Percentiles rank a stretch among this genome's conserved stretches.
Evolutionary conservation across 2,888 invertebrate species (phyloP).

Genomic region (Caenorhabditis macrosperma): DNA sequence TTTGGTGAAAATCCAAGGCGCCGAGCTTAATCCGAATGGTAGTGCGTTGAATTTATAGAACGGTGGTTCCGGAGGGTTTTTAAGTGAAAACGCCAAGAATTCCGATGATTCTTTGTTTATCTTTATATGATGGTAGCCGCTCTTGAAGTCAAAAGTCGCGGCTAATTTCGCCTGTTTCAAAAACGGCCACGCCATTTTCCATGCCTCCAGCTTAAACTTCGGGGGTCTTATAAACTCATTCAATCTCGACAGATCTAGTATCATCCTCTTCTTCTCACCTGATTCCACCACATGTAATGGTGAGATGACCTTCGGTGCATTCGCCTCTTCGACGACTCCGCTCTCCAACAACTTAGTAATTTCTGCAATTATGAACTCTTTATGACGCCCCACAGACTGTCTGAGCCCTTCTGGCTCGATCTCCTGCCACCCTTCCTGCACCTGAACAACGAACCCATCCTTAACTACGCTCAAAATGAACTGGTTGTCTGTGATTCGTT

Average conservation of each 20-base stretch:
- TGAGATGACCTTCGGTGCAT: neutral
- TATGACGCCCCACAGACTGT: neutral
- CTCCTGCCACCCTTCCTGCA: neutral
- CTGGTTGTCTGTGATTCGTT: neutral
- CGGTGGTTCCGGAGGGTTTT: neutral
- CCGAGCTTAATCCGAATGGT: slow-evolving; percentile 2
- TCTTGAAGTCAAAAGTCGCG: slow-evolving; percentile 20
- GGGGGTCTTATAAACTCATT: slow-evolving; percentile 5
- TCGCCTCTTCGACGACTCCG: neutral
- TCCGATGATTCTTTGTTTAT: neutral
- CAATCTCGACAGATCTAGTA: neutral
- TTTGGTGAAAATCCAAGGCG: slow-evolving; percentile 21
- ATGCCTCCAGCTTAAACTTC: neutral
- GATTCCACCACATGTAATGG: slow-evolving; percentile 1
- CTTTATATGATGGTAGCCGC: slow-evolving; percentile 12
- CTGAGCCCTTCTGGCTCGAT: neutral
- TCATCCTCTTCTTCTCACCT: slow-evolving; percentile 15
- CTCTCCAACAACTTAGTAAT: neutral
- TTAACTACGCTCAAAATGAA: neutral
- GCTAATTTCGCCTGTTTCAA: neutral
- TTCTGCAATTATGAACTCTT: neutral
- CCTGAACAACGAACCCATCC: neutral
- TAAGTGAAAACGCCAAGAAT: neutral
- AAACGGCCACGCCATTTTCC: slow-evolving; percentile 4
- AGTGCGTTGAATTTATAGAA: slow-evolving; percentile 1